Percentiles rank a stretch among this genome's conserved stretches.
These are phyloP conservation scores for Eufriesea mexicana DNA, from an alignment of 1,140 invertebrate species.

Conservation along the genomic window DNA sequence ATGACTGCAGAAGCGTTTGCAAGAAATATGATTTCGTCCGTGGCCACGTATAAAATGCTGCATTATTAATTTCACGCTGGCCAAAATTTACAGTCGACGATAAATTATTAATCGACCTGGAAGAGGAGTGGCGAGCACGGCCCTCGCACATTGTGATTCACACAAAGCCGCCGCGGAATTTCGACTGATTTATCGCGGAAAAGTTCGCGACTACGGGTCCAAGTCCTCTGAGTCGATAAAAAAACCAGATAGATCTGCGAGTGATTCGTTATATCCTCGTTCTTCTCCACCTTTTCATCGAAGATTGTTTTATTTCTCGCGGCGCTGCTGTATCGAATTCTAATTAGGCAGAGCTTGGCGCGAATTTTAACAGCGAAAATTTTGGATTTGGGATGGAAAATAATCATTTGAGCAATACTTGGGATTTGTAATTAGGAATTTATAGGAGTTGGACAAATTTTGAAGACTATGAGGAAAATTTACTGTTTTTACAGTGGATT, in stretches of 20 bases:
- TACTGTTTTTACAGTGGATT: too few species aligned
- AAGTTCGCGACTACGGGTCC: conserved; percentile 1
- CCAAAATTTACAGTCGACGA: conserved; percentile 40
- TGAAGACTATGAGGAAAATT: too few species aligned
- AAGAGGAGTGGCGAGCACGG: conserved; percentile 36
- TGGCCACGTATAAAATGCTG: conserved; percentile 10
- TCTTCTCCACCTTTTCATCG: too few species aligned
- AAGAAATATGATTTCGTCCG: conserved; percentile 27
- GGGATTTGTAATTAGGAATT: too few species aligned
- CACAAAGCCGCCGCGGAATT: conserved; percentile 35
- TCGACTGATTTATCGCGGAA: conserved; percentile 21
- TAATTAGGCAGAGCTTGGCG: neutral
- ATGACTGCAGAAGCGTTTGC: neutral
- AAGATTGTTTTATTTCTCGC: too few species aligned
- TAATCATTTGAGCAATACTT: too few species aligned
- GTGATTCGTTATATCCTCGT: neutral
- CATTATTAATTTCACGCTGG: conserved; percentile 36
- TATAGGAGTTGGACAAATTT: too few species aligned
- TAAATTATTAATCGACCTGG: conserved; percentile 47
- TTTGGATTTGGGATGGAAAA: too few species aligned
- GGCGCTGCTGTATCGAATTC: too few species aligned
- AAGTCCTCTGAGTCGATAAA: neutral
- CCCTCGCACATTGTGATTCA: conserved; percentile 27
- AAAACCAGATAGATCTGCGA: neutral
- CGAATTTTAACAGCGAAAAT: neutral